Percentiles rank a stretch among this genome's conserved stretches.
phyloP scores from a whole-genome alignment of 2,113 vertebrate species.

The Scatophagus argus region DNA sequence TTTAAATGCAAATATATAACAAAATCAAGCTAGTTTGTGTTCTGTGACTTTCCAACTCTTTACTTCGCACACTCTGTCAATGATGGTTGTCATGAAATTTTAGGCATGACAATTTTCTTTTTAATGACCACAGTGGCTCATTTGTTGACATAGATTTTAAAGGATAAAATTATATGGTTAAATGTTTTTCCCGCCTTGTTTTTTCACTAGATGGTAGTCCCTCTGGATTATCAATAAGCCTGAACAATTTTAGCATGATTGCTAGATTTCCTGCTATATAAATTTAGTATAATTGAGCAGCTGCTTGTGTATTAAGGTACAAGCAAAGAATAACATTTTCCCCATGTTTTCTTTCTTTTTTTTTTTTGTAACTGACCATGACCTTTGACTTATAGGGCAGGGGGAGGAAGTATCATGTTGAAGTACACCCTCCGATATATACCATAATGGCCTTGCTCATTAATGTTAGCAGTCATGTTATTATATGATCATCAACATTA shows the following conservation, averaged over 20 bases:
- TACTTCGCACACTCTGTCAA: too few species aligned
- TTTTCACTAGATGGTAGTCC: neutral
- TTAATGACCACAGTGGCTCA: neutral
- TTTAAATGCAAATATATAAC: too few species aligned
- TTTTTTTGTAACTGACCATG: conserved; percentile 11
- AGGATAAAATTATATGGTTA: neutral
- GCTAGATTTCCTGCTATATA: neutral
- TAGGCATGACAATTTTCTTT: too few species aligned
- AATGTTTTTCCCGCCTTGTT: neutral
- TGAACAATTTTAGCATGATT: neutral
- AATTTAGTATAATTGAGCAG: neutral
- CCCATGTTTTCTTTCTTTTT: too few species aligned
- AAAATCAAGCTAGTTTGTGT: too few species aligned
- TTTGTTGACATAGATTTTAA: neutral
- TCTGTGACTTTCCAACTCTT: too few species aligned
- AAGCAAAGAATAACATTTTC: neutral
- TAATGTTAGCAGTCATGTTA: conserved; percentile 19
- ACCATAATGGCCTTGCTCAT: conserved; percentile 42
- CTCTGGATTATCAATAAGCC: neutral
- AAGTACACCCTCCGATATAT: conserved; percentile 47
- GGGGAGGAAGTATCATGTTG: conserved; percentile 29
- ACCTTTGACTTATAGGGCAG: conserved; percentile 10
- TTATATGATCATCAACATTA: conserved; percentile 58
- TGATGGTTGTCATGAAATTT: too few species aligned
- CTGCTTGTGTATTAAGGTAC: neutral